A percentile compares a stretch with the other conserved stretches of the same genome.
These are phyloP conservation scores for Oryzaephilus surinamensis DNA, from an alignment of 1,140 invertebrate species.

Conservation along the genomic window DNA sequence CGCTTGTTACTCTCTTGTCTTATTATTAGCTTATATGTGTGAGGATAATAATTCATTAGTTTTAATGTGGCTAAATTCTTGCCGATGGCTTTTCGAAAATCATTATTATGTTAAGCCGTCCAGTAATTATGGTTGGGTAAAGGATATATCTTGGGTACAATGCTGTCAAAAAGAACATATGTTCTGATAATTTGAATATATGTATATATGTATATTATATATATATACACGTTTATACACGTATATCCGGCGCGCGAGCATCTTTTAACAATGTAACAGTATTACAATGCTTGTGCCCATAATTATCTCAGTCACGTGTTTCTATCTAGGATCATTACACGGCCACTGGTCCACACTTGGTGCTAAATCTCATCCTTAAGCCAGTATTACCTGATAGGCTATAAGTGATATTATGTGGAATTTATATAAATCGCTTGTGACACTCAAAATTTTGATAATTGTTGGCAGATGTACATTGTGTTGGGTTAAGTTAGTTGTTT, in stretches of 20 bases:
- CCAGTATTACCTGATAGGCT: constrained; percentile 14
- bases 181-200: constrained; percentile 26
- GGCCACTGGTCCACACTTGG: constrained; percentile 1
- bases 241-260: constrained; percentile 9
- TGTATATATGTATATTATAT: no score
- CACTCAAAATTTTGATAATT: constrained; percentile 25
- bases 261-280: constrained; percentile 27
- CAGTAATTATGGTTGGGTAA: constrained; percentile 15
- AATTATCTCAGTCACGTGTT: constrained; percentile 32
- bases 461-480: constrained; percentile 29
- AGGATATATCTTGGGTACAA: constrained; percentile 19
- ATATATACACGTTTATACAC: no score
- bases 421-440: constrained; percentile 1
- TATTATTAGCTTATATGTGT: no score
- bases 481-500: no score
- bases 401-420: neutral
- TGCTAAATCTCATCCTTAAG: neutral
- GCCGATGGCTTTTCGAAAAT: constrained; percentile 6
- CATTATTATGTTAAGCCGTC: neutral
- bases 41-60: no score
- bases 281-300: constrained; percentile 19
- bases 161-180: constrained; percentile 29
- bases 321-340: constrained; percentile 16
- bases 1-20: no score
- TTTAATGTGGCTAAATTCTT: no score